phyloP scores from a whole-genome alignment of 1,140 invertebrate genomes.

The Bombus confusus region DNA sequence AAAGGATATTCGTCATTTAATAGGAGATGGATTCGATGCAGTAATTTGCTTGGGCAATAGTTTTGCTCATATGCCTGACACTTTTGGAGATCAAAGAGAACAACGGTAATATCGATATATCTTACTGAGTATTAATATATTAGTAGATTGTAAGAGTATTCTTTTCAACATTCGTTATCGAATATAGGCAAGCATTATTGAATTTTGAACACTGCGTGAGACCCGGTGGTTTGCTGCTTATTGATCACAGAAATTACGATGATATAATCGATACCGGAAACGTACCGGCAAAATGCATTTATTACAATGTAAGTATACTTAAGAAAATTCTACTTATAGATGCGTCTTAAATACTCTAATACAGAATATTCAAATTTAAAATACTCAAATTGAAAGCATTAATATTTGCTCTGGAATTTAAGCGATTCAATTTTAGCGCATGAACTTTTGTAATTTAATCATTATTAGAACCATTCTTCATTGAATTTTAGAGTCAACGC shows the following conservation, averaged over 20 bases:
- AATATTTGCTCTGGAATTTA: not conserved
- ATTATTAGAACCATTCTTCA: no score
- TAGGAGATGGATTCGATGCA: slow-evolving; percentile 88
- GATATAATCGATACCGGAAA: slow-evolving; percentile 88
- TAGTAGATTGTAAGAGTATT: not conserved
- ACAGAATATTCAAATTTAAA: not conserved
- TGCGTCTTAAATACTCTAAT: not conserved
- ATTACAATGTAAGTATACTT: slow-evolving; percentile 91
- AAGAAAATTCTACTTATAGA: not conserved
- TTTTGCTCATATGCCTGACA: slow-evolving; percentile 93
- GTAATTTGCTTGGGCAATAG: slow-evolving; percentile 95
- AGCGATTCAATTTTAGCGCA: no score
- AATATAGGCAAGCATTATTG: slow-evolving; percentile 84
- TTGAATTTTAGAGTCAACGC: slow-evolving; percentile 87
- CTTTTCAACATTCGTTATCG: not conserved
- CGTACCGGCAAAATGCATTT: slow-evolving; percentile 91
- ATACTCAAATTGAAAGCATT: not conserved
- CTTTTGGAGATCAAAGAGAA: slow-evolving; percentile 89
- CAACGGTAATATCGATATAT: slow-evolving; percentile 86
- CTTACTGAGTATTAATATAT: not conserved
- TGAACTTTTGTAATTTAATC: no score
- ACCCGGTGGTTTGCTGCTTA: slow-evolving; percentile 91
- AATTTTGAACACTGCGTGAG: slow-evolving; percentile 92
- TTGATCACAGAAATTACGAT: slow-evolving; percentile 95
- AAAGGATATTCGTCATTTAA: slow-evolving; percentile 86